These are phyloP conservation scores for Sinelater perroti DNA, from an alignment of 2,888 invertebrate genomes.

Conservation along the genomic window DNA sequence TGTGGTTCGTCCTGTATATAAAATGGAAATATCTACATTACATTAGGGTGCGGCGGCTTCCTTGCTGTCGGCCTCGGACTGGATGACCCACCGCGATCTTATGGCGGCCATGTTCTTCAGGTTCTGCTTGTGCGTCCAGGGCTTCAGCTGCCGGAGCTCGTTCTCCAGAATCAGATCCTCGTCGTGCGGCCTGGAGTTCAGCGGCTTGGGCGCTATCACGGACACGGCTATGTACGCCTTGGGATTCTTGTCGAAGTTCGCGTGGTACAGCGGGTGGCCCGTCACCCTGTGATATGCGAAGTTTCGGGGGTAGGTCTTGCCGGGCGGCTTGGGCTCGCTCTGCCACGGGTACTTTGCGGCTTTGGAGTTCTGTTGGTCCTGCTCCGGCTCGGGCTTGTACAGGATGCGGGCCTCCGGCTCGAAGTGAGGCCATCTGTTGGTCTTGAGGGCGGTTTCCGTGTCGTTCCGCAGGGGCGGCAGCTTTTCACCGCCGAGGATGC, in stretches of 20 bases:
- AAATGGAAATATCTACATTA: slow-evolving; percentile 20
- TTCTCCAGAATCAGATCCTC: slow-evolving; percentile 53
- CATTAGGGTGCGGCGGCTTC: slow-evolving; percentile 13
- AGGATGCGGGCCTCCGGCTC: slow-evolving; percentile 31
- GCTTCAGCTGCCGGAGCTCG: slow-evolving; percentile 57
- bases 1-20: slow-evolving; percentile 18
- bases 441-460: slow-evolving; percentile 35
- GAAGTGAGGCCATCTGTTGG: slow-evolving; percentile 36
- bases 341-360: slow-evolving; percentile 44
- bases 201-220: slow-evolving; percentile 57
- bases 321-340: slow-evolving; percentile 38
- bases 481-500: slow-evolving; percentile 22
- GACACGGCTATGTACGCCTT: slow-evolving; percentile 61
- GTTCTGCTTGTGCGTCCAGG: slow-evolving; percentile 57
- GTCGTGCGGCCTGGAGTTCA: slow-evolving; percentile 40
- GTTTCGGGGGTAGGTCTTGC: slow-evolving; percentile 53
- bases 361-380: slow-evolving; percentile 16
- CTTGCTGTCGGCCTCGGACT: slow-evolving; percentile 40
- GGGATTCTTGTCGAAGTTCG: slow-evolving; percentile 54
- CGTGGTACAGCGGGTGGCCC: slow-evolving; percentile 52
- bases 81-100: slow-evolving; percentile 54
- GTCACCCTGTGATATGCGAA: slow-evolving; percentile 61
- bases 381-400: slow-evolving; percentile 30
- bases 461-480: slow-evolving; percentile 14
- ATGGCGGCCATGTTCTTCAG: slow-evolving; percentile 55